A percentile compares a stretch with the other conserved stretches of the same genome.
phyloP scores from a whole-genome alignment of 1,140 invertebrate genomes.

The Heterodera carotae region DNA sequence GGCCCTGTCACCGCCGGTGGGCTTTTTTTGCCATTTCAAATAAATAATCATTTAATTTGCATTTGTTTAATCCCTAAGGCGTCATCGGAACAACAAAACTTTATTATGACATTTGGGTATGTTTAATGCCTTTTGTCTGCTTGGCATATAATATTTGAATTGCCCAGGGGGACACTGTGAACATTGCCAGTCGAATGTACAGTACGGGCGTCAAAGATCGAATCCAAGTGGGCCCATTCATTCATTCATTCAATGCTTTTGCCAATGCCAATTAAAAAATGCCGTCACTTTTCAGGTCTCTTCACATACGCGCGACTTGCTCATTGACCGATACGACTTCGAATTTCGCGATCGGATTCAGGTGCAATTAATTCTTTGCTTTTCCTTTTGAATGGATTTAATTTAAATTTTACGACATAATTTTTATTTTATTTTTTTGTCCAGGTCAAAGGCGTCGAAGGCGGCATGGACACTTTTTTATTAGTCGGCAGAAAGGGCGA shows the following conservation, averaged over 20 bases:
- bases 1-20: conserved; percentile 60
- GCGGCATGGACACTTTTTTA: conserved; percentile 65
- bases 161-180: conserved; percentile 92
- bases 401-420: background rate
- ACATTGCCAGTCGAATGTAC: conserved; percentile 92
- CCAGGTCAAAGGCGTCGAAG: conserved; percentile 57
- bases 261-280: conserved; percentile 25
- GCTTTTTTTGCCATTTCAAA: background rate
- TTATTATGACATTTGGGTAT: conserved; percentile 76
- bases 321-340: conserved; percentile 64
- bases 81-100: conserved; percentile 94
- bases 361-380: background rate
- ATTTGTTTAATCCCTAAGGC: conserved; percentile 26
- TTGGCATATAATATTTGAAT: background rate
- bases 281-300: conserved; percentile 75
- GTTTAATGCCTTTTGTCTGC: background rate
- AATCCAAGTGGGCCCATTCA: conserved; percentile 74
- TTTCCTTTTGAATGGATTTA: too few relatives aligned
- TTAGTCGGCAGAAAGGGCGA: conserved; percentile 59
- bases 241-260: conserved; percentile 27
- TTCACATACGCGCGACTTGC: conserved; percentile 59
- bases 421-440: background rate
- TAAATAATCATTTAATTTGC: background rate
- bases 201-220: conserved; percentile 78
- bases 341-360: conserved; percentile 65